Percentiles rank a stretch among this genome's conserved stretches.
Conservation (phyloP, 30 jellyfish, hydroid and myxozoan species). For the Cassiopea xamachana region DNA sequence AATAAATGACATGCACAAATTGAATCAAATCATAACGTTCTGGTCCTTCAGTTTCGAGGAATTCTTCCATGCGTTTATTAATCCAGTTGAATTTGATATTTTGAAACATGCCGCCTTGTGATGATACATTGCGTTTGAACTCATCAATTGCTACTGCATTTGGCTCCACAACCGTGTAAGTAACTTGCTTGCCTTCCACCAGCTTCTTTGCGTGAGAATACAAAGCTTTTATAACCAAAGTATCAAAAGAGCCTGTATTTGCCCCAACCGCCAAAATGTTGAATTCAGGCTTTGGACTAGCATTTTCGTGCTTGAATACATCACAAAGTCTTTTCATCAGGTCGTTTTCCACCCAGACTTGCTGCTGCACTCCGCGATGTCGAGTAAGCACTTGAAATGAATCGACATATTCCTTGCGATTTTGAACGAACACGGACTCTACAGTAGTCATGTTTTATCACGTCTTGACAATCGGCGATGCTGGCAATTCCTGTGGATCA, state of each 20-base stretch:
- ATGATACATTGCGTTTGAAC: background rate
- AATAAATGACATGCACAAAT: constrained; percentile 14
- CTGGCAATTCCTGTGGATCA: too few species aligned
- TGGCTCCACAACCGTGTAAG: constrained; percentile 26
- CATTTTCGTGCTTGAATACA: background rate
- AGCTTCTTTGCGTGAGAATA: background rate
- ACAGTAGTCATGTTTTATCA: too few species aligned
- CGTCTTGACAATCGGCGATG: too few species aligned
- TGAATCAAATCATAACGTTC: constrained; percentile 12
- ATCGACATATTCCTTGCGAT: background rate
- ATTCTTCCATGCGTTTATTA: constrained; percentile 20
- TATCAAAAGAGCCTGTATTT: constrained; percentile 4
- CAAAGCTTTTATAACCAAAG: constrained; percentile 4
- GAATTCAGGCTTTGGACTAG: background rate
- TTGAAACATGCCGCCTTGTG: background rate
- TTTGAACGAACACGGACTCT: background rate
- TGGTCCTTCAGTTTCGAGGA: background rate
- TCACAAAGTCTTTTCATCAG: background rate
- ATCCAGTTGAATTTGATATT: constrained; percentile 12
- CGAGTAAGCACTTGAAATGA: background rate
- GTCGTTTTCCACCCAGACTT: background rate
- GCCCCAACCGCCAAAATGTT: constrained; percentile 9
- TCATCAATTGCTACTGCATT: background rate
- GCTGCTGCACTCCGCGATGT: background rate
- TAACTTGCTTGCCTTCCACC: background rate